These are phyloP conservation scores for Cylloceria caligata DNA, from an alignment of 2,888 invertebrate species.

Conservation along the genomic window DNA sequence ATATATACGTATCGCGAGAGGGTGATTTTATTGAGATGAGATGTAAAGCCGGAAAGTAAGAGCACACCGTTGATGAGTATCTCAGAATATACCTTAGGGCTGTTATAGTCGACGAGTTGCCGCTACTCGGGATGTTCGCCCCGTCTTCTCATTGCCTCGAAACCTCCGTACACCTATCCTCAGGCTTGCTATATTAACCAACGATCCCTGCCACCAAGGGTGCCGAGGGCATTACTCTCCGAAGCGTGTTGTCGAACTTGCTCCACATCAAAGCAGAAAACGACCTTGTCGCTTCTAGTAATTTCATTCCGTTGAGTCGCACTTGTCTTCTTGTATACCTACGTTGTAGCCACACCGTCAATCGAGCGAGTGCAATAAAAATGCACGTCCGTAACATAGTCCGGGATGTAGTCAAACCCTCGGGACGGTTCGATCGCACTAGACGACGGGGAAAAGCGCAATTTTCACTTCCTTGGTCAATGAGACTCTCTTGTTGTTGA, in stretches of 20 bases:
- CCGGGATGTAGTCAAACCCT: constrained; percentile 26
- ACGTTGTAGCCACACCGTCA: constrained; percentile 56
- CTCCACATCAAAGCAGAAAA: constrained; percentile 76
- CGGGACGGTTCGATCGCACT: constrained; percentile 28
- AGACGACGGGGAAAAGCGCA: constrained; percentile 20
- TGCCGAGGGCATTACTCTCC: constrained; percentile 63
- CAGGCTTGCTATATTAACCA: constrained; percentile 52
- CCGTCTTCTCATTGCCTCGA: constrained; percentile 19
- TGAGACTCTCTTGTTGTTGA: constrained; percentile 13
- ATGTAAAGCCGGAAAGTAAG: constrained; percentile 25
- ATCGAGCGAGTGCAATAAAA: constrained; percentile 74
- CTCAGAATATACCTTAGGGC: constrained; percentile 33
- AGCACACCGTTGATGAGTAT: constrained; percentile 23
- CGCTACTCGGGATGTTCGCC: constrained; percentile 1
- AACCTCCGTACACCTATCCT: constrained; percentile 13
- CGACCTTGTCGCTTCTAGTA: constrained; percentile 68
- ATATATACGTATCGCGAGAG: constrained; percentile 28
- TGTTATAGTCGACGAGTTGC: constrained; percentile 21
- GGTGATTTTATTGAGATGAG: constrained; percentile 52
- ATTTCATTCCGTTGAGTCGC: constrained; percentile 76
- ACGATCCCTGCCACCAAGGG: constrained; percentile 62
- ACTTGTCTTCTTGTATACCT: constrained; percentile 47
- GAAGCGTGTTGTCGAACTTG: constrained; percentile 60
- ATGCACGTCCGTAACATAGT: constrained; percentile 51
- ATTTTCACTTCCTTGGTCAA: constrained; percentile 66